Evolutionary conservation across 1,140 invertebrate genomes (phyloP), one percentile per base, ranked within the genome.

Genomic region (Aleiodes sp.): DNA sequence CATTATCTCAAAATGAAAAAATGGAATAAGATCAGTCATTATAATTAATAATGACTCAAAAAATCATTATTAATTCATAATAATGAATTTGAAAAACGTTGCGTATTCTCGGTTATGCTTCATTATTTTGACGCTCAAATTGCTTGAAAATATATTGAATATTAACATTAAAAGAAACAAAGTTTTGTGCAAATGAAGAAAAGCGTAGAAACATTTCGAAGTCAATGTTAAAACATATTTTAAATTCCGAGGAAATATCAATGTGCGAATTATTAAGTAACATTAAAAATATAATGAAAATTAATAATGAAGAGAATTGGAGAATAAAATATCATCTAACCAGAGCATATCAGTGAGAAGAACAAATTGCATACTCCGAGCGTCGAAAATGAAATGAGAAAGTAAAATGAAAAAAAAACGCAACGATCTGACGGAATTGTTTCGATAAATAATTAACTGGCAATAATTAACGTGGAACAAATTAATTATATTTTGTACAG

Each of bases 401-500:
- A 52, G 10, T 9, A 39, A 39, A 63, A 63, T 1, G 4, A 63
- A 19, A 39, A 65, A 8, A 59, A 65, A 57, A 61, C 59, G 64
- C 63, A 65, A 70, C 59, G 35, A 52, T 37, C 29, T 65, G 39
- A 59, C 28, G 63, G 61, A 70, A 61, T 70, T 70, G 39, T 31
- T 67, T 37, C 64, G 57, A 62, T 62, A 37, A 28, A 66, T 46
- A 63, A 60, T 16, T 37, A 41, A 76, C 63, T 70, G 77, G 73
- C 74, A 79, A 79, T 80, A 76, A 79, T 37, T 76, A 75, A 78
- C n/a, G 65, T 75, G 71, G 72, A 68, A 79, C 76, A 75, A 74
- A 76, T 75, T 76, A 71, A 73, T 70, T 76, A 80, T 77, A 77
- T 80, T 78, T 80, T 79, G 66, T 79, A 81, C 76, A 75, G 76